phyloP scores from a whole-genome alignment of 2,113 vertebrate species.

The Corythoichthys intestinalis region DNA sequence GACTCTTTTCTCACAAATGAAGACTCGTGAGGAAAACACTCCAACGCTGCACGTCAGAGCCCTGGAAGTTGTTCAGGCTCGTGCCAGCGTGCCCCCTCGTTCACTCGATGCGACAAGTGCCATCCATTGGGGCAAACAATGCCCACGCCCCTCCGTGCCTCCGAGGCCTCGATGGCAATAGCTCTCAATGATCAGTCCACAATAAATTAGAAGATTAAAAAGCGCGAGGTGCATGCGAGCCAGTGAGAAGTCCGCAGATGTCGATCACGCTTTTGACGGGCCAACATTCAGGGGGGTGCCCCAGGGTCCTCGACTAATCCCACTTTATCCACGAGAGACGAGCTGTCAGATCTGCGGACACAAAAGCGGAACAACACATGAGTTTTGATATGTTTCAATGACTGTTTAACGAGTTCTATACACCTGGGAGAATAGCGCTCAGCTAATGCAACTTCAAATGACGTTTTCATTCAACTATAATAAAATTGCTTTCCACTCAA shows the following conservation, averaged over 20 bases:
- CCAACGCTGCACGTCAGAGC: conserved; percentile 48
- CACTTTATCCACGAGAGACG: conserved; percentile 83
- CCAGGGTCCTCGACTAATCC: conserved; percentile 66
- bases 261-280: conserved; percentile 42
- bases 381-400: conserved; percentile 68
- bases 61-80: conserved; percentile 47
- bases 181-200: conserved; percentile 60
- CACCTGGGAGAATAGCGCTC: conserved; percentile 48
- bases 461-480: conserved; percentile 34
- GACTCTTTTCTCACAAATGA: conserved; percentile 57
- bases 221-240: conserved; percentile 52
- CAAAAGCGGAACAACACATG: conserved; percentile 56
- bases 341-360: conserved; percentile 78
- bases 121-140: conserved; percentile 50
- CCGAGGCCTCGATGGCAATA: conserved; percentile 48
- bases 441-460: conserved; percentile 38
- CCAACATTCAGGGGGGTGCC: conserved; percentile 18
- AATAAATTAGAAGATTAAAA: conserved; percentile 73
- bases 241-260: conserved; percentile 77
- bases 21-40: conserved; percentile 53
- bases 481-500: background rate
- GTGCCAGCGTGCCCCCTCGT: conserved; percentile 42
- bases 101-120: conserved; percentile 45
- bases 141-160: conserved; percentile 26
- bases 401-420: conserved; percentile 53